Percentiles rank a stretch among this genome's conserved stretches.
phyloP scores from a whole-genome alignment of 2,888 invertebrate species.

The Andrena bucephala region DNA sequence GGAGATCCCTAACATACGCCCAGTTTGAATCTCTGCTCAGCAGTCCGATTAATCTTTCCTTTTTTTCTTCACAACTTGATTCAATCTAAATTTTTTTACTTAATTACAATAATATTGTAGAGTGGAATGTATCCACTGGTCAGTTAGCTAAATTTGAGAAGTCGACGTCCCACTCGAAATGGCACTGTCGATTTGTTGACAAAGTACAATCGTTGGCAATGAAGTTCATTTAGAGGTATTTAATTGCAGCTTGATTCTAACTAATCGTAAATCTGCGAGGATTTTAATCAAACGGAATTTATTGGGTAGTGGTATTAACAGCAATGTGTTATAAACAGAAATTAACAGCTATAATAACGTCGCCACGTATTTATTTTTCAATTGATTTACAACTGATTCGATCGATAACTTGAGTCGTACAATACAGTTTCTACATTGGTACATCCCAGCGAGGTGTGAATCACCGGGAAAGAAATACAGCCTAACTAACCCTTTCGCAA shows the following conservation, averaged over 20 bases:
- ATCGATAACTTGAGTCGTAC: conserved; percentile 36
- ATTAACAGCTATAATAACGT: conserved; percentile 54
- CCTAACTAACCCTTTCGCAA: conserved; percentile 28
- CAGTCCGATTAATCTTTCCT: no score
- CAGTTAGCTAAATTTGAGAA: no score
- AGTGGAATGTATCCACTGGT: no score
- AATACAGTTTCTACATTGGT: background rate
- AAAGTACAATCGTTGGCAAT: background rate
- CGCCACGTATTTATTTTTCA: conserved; percentile 26
- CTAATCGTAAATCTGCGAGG: conserved; percentile 25
- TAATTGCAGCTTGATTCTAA: conserved; percentile 11
- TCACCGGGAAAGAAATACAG: conserved; percentile 30
- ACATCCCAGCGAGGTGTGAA: conserved; percentile 3
- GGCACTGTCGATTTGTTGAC: background rate
- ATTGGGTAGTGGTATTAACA: conserved; percentile 22
- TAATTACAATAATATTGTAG: no score
- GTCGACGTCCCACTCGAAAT: no score
- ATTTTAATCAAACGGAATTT: conserved; percentile 49
- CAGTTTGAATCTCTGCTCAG: background rate
- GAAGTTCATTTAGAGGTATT: conserved; percentile 13
- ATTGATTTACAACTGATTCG: conserved; percentile 26
- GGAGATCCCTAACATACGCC: background rate
- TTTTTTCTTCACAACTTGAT: background rate
- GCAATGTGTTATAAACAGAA: conserved; percentile 49
- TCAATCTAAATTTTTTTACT: background rate